Evolutionary conservation across 2,888 invertebrate genomes (phyloP), one percentile per base, ranked within the genome.

Genomic region (Holacanthella duospinosa): DNA sequence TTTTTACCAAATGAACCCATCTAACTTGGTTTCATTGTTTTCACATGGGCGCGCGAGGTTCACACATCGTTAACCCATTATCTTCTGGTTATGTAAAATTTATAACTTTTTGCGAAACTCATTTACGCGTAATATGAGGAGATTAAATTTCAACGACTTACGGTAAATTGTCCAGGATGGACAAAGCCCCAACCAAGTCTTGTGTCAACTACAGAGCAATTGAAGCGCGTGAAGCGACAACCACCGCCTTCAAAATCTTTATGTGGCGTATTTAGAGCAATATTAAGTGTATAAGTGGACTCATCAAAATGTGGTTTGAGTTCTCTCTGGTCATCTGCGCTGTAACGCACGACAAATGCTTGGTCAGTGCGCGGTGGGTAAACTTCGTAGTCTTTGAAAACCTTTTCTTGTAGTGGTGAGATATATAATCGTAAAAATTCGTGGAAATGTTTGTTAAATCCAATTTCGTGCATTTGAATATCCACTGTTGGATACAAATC

Each of bases 401-500:
- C 87, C 76, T 86, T 84, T 76, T 93, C 92, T 77, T 95, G 94
- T 66, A 97, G 79, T 0, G 96, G 96, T 1, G 89, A 83, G 61
- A 96, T 88, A 77, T 88, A 96, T 69, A 86, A 83, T 74, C 87
- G 83, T 63, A 99, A 82, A 72, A 99, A 88, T 74, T 87, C 82
- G 60, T 96, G 80, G 93, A 96, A 99, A 54, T 90, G 84, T 0
- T 80, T 76, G 61, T 93, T 90, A 75, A 88, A 84, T 0, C 88
- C 89, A 55, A 92, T 85, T 80, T 96, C 95, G 72, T 85, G 93
- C 92, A 95, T 95, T 79, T 97, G 97, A 74, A 96, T 96, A 76
- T 97, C 97, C 27, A 94, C 84, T 0, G 97, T 99, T 0, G 97
- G 97, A 2, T 99, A 97, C 62, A 95, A 95, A 79, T 96, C 96